phyloP scores from a whole-genome alignment of 2,113 vertebrate genomes.

The Periophthalmus modestus region DNA sequence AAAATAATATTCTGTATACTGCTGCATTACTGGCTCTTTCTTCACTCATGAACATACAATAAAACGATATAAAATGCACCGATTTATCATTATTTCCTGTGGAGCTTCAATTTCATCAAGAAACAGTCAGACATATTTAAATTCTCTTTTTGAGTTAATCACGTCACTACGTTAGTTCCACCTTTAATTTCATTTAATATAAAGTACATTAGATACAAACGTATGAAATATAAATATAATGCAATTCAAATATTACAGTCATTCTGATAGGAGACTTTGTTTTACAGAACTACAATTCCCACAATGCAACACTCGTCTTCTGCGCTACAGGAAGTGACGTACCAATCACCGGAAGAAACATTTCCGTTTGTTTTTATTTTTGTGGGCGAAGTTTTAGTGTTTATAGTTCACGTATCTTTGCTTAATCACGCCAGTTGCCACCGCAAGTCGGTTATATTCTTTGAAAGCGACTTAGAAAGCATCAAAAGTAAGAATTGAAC shows the following conservation, averaged over 20 bases:
- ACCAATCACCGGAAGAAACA: conserved; percentile 22
- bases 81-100: not conserved
- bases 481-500: conserved; percentile 63
- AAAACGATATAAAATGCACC: conserved; percentile 69
- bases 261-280: too few species aligned
- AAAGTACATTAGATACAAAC: too few species aligned
- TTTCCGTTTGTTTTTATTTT: conserved; percentile 46
- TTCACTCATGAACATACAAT: conserved; percentile 75
- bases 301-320: not conserved
- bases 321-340: conserved; percentile 31
- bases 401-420: not conserved
- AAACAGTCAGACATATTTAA: not conserved
- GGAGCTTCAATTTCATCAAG: not conserved
- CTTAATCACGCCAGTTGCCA: not conserved
- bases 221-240: too few species aligned
- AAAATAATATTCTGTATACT: conserved; percentile 72
- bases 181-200: too few species aligned
- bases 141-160: not conserved
- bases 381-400: conserved; percentile 21
- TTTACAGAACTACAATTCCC: conserved; percentile 37
- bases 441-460: conserved; percentile 27
- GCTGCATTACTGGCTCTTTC: conserved; percentile 78
- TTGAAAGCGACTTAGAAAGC: conserved; percentile 26
- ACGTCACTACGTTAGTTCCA: too few species aligned
- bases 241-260: too few species aligned